A percentile compares a stretch with the other conserved stretches of the same genome.
Conservation (phyloP, 2,797 vertebrate species). For the Geotrypetes seraphini region DNA sequence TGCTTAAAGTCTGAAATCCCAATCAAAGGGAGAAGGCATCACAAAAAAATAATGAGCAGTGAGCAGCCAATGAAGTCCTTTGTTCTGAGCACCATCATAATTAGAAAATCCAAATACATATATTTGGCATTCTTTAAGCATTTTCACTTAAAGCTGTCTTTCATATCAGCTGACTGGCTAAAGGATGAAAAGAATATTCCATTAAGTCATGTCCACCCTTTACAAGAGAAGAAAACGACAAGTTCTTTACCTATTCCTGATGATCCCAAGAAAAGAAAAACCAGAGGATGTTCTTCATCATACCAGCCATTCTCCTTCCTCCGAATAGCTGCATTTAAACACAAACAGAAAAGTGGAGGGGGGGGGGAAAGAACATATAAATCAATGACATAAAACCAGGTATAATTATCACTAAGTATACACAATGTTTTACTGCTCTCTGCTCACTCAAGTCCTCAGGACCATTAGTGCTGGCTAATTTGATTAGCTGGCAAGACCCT, state of each 20-base stretch:
- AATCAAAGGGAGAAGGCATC: too few relatives aligned
- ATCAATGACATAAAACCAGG: constrained; percentile 66
- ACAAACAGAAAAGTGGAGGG: constrained; percentile 10
- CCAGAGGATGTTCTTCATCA: constrained; percentile 91
- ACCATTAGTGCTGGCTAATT: constrained; percentile 95
- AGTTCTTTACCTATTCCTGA: constrained; percentile 89
- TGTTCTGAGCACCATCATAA: too few relatives aligned
- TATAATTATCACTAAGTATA: constrained; percentile 77
- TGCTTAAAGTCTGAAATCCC: too few relatives aligned
- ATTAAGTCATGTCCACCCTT: too few relatives aligned
- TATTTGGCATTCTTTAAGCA: too few relatives aligned
- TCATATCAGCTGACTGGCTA: too few relatives aligned
- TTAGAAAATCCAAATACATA: too few relatives aligned
- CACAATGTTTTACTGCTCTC: constrained; percentile 66
- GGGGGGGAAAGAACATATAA: constrained; percentile 42
- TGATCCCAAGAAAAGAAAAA: constrained; percentile 93
- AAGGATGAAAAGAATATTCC: too few relatives aligned
- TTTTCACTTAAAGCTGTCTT: too few relatives aligned
- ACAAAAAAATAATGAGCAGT: too few relatives aligned
- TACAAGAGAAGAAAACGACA: too few relatives aligned
- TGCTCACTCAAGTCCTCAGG: constrained; percentile 65
- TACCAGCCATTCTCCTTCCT: constrained; percentile 98
- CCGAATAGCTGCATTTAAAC: constrained; percentile 69
- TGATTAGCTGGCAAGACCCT: constrained; percentile 88
- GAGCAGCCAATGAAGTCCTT: too few relatives aligned